Conservation (phyloP, 2,888 invertebrate genomes). For the Campoplex nolae region DNA sequence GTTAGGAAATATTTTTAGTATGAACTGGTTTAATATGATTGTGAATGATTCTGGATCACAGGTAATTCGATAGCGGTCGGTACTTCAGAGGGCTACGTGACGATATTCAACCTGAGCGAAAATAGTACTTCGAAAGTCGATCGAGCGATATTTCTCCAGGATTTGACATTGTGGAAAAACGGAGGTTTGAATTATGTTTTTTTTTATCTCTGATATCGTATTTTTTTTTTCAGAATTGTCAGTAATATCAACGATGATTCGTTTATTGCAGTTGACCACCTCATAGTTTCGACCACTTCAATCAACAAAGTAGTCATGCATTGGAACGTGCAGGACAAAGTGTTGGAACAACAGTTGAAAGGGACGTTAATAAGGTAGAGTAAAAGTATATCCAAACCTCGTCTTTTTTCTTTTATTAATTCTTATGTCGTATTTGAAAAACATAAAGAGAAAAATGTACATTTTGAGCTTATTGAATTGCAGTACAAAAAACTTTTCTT, state of each 20-base stretch:
- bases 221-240: not conserved
- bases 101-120: constrained; percentile 72
- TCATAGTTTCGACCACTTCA: constrained; percentile 67
- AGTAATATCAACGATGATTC: not conserved
- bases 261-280: constrained; percentile 33
- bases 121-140: constrained; percentile 69
- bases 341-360: constrained; percentile 3
- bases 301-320: constrained; percentile 63
- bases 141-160: constrained; percentile 69
- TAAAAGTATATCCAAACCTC: constrained; percentile 6
- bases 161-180: constrained; percentile 70
- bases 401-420: not conserved
- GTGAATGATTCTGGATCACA: constrained; percentile 44
- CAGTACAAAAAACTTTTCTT: not conserved
- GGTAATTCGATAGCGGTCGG: constrained; percentile 76
- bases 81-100: constrained; percentile 75
- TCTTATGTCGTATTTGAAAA: not conserved
- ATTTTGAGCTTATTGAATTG: not conserved
- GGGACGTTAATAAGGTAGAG: constrained; percentile 60
- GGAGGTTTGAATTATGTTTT: constrained; percentile 44
- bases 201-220: not conserved
- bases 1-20: not conserved
- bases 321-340: constrained; percentile 70
- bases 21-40: not conserved
- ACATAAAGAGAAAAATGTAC: not conserved